These are phyloP conservation scores for Gopherus flavomarginatus DNA, from an alignment of 2,113 vertebrate genomes.

Conservation along the genomic window DNA sequence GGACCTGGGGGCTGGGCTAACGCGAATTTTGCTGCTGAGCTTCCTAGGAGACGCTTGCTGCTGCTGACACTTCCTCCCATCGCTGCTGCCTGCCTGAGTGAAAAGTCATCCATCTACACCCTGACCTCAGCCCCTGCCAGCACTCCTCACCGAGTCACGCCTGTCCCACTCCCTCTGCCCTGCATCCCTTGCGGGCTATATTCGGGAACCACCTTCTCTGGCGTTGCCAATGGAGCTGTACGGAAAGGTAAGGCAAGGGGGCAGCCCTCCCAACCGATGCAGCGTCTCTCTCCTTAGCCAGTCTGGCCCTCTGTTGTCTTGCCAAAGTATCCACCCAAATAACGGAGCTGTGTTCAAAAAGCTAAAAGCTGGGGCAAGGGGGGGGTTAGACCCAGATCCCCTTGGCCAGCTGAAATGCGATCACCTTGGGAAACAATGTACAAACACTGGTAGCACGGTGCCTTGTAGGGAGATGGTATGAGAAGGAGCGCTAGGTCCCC, in stretches of 20 bases:
- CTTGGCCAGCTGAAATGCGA: neutral
- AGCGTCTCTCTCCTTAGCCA: neutral
- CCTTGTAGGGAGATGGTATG: neutral
- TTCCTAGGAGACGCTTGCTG: conserved; percentile 15
- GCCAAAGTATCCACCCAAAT: neutral
- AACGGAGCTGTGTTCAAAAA: neutral
- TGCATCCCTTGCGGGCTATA: neutral
- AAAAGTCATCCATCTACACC: neutral
- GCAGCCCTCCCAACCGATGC: neutral
- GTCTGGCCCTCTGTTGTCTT: neutral
- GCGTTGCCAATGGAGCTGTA: conserved; percentile 84
- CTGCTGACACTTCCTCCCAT: neutral
- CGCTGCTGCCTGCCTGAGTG: neutral
- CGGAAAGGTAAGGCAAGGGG: conserved; percentile 84
- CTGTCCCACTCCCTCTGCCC: neutral
- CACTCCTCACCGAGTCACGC: conserved; percentile 14
- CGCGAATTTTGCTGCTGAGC: neutral
- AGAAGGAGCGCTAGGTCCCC: neutral
- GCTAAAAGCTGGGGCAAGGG: neutral
- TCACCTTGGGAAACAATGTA: neutral
- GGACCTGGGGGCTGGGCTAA: neutral
- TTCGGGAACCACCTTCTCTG: neutral
- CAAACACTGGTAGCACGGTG: neutral
- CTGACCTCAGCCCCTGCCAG: neutral
- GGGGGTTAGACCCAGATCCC: neutral